Base-by-base conservation (phyloP, 2,113 vertebrate genomes). In the Siniperca knerii region DNA sequence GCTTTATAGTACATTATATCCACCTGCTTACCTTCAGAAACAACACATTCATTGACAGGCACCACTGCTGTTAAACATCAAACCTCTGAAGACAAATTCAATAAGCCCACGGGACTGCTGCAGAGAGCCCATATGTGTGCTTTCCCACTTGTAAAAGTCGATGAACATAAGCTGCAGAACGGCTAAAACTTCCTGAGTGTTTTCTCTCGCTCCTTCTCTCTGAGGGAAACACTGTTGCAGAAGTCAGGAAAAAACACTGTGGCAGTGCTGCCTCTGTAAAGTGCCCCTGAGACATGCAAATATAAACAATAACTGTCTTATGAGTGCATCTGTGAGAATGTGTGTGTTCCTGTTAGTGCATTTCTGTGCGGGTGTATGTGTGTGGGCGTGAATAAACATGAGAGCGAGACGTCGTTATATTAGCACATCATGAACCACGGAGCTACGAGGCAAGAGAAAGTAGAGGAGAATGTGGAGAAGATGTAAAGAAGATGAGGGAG, bases 331-430 rank as follows among this genome's bases (percentile, higher is more conserved):
- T 58, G 64, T 48, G 21, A 55, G 72, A 52, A 33, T 9, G 71
- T 44, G 37, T 76, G 61, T 16, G 21, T 40, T 29, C 23, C 37
- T 33, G 16, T 37, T 33, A 18, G 35, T 9, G 60, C 18, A 8
- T 20, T 6, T 64, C 4, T 35, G 18, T 11, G 37, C 12, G 40
- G 29, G 35, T 62, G 48, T 42, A 18, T 82, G 25, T 61, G 58
- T 52, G 82, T 85, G 79, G 23, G 78, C 74, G 67, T 82, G 64
- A 81, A 79, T 77, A 84, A 84, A 75, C 48, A 85, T 78, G 69
- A 84, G 84, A 61, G 57, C 0, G 73, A 82, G 64, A n/a, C 52
- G 50, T 68, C 33, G 42, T 74, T 81, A 60, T 71, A 40, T 70
- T 25, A 37, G 64, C 4, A 40, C 68, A 66, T 70, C 18, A 52